phyloP scores from a whole-genome alignment of 2,797 vertebrate species.

The Rhinatrema bivittatum region DNA sequence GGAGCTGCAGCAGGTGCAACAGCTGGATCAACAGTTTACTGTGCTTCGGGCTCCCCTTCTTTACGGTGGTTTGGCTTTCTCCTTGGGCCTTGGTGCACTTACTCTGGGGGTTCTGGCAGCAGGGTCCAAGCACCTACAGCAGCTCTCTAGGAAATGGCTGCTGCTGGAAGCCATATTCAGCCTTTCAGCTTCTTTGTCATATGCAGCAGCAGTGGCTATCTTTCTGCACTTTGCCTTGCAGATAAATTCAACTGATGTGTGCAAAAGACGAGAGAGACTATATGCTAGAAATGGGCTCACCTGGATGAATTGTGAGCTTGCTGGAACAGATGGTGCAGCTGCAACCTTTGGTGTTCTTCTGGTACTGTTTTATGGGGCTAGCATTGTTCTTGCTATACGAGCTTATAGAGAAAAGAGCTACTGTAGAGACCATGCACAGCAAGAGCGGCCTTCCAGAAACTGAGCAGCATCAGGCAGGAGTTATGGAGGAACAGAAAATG shows the following conservation, averaged over 20 bases:
- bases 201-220: constrained; percentile 6
- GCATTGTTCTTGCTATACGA: constrained; percentile 1
- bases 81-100: constrained; percentile 35
- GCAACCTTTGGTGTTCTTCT: constrained; percentile 15
- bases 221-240: constrained; percentile 22
- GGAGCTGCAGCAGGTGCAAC: constrained; percentile 40
- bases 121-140: constrained; percentile 23
- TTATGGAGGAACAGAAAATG: too few species aligned
- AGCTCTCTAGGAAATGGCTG: constrained; percentile 8
- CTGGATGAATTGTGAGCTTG: constrained; percentile 22
- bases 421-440: too few species aligned
- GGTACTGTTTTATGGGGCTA: constrained; percentile 2
- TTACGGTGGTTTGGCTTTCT: constrained; percentile 33
- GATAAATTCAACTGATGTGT: constrained; percentile 16
- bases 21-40: constrained; percentile 42
- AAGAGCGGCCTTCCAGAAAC: too few species aligned
- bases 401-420: neutral
- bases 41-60: constrained; percentile 37
- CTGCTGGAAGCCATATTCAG: constrained; percentile 4
- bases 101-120: constrained; percentile 35
- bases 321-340: constrained; percentile 14
- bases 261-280: constrained; percentile 10
- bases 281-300: constrained; percentile 19
- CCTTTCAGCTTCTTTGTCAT: constrained; percentile 9
- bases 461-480: too few species aligned